Percentiles rank a stretch among this genome's conserved stretches.
These are phyloP conservation scores for Ectobius pallidus DNA, from an alignment of 2,888 invertebrate genomes.

Conservation along the genomic window DNA sequence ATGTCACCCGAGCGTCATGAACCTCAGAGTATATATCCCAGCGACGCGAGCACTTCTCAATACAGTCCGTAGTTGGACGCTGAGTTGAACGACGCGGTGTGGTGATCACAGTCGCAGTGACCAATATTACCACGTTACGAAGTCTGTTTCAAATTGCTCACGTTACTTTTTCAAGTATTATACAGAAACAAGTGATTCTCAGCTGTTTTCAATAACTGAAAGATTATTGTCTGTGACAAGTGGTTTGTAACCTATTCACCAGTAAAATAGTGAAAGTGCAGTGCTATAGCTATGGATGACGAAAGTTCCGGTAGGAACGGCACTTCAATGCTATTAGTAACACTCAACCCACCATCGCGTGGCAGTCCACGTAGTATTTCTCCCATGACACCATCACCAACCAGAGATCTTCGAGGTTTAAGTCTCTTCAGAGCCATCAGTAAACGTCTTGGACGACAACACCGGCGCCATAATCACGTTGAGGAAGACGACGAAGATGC, in stretches of 20 bases:
- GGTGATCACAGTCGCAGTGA: neutral
- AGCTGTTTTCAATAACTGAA: no score
- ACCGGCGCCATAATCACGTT: constrained; percentile 47
- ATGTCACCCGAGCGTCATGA: no score
- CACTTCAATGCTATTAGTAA: neutral
- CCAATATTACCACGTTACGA: neutral
- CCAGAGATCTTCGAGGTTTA: constrained; percentile 56
- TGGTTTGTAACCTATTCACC: no score
- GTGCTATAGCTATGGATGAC: neutral
- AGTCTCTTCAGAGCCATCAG: constrained; percentile 70
- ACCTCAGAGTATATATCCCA: no score
- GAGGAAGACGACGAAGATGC: neutral
- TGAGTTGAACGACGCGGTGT: neutral
- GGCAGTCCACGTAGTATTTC: neutral
- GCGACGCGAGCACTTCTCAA: no score
- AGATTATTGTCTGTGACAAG: no score
- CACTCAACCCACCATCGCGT: neutral
- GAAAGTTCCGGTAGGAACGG: neutral
- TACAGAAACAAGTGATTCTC: no score
- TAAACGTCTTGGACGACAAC: constrained; percentile 62
- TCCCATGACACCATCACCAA: neutral
- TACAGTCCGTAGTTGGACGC: no score
- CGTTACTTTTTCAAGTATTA: no score
- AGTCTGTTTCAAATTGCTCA: no score
- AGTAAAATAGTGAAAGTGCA: no score